phyloP scores from a whole-genome alignment of 1,140 invertebrate genomes.

The Conopomorpha cramerella region DNA sequence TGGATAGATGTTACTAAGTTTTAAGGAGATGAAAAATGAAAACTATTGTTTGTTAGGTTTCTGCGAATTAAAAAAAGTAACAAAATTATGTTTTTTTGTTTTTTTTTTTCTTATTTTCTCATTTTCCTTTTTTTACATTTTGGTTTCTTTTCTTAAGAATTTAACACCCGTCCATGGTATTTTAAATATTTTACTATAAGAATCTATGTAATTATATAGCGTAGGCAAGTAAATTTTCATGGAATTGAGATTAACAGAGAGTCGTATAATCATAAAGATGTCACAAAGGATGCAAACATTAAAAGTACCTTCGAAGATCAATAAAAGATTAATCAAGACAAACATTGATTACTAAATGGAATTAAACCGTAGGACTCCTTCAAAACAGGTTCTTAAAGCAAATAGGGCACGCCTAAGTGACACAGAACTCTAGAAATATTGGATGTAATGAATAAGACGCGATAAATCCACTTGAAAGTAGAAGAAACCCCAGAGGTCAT shows the following conservation, averaged over 20 bases:
- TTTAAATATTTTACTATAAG: conserved; percentile 47
- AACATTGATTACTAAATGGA: conserved; percentile 26
- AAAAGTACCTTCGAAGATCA: conserved; percentile 33
- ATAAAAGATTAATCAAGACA: conserved; percentile 24
- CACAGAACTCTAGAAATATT: too few relatives aligned
- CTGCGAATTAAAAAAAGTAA: conserved; percentile 61
- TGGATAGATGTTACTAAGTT: conserved; percentile 64
- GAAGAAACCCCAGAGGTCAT: too few relatives aligned
- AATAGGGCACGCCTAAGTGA: too few relatives aligned
- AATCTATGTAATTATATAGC: conserved; percentile 19
- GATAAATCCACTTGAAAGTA: too few relatives aligned
- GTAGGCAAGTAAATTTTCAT: conserved; percentile 52
- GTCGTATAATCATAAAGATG: too few relatives aligned
- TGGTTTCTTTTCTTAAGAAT: conserved; percentile 39
- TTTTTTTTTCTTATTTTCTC: conserved; percentile 37
- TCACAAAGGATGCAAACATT: conserved; percentile 31
- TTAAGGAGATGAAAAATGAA: conserved; percentile 57
- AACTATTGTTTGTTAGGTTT: conserved; percentile 64
- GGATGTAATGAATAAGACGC: too few relatives aligned
- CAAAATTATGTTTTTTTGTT: conserved; percentile 40
- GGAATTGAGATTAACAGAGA: conserved; percentile 46
- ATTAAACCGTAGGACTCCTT: too few relatives aligned
- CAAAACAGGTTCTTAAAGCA: too few relatives aligned
- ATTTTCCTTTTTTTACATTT: conserved; percentile 17
- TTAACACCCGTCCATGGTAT: conserved; percentile 59